Percentiles rank a stretch among this genome's conserved stretches.
phyloP scores from a whole-genome alignment of 92 coral and sea anemone genomes.

The Phenganax subtilis region DNA sequence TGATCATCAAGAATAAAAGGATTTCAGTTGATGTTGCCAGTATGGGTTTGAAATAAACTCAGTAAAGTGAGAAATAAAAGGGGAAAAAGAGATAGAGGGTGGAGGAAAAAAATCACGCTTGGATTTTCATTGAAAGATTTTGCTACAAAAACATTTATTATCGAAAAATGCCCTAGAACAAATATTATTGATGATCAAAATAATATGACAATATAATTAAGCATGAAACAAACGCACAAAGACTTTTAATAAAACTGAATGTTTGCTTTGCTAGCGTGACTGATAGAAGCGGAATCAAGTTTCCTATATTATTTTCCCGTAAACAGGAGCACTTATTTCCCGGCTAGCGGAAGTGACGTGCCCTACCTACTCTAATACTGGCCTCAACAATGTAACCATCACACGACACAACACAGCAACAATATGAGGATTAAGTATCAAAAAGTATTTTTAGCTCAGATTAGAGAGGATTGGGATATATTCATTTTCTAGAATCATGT shows the following conservation, averaged over 20 bases:
- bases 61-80: too few relatives aligned
- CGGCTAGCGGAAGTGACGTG: not conserved
- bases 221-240: not conserved
- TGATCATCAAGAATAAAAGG: too few relatives aligned
- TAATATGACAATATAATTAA: not conserved
- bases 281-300: not conserved
- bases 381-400: not conserved
- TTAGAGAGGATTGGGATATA: not conserved
- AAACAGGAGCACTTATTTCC: not conserved
- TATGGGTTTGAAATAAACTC: too few relatives aligned
- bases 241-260: not conserved
- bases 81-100: too few relatives aligned
- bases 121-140: too few relatives aligned
- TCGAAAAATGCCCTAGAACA: too few relatives aligned
- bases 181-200: not conserved
- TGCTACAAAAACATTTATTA: too few relatives aligned
- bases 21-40: too few relatives aligned
- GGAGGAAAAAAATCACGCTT: too few relatives aligned
- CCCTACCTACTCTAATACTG: not conserved
- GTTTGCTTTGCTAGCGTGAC: slow-evolving; percentile 11
- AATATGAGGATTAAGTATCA: slow-evolving; percentile 12
- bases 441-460: slow-evolving; percentile 6
- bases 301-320: not conserved
- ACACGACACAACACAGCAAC: slow-evolving; percentile 4
- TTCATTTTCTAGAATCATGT: not conserved